Base-by-base conservation (phyloP, 2,113 vertebrate species). In the Macquaria ambigua region DNA sequence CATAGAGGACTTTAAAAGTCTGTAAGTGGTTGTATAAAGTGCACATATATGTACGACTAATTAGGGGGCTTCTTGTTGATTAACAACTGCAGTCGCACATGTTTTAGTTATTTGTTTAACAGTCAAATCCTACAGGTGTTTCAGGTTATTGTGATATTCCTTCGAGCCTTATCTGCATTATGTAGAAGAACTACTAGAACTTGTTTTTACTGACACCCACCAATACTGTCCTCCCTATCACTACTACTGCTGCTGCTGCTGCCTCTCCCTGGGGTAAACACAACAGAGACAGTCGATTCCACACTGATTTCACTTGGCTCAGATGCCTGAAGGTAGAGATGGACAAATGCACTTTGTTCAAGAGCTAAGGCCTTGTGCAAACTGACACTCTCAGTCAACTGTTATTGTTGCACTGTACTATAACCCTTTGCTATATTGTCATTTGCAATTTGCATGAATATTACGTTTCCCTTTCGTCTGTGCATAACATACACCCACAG, bases 221-320 rank as follows among this genome's bases (percentile, higher is more conserved):
- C 23, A 68, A 81, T 66, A n/a, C 56, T 74, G 39, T 77, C 77
- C 70, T 77, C 77, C 56, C 34, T 61, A 79, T 34, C 23, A 41
- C 64, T n/a, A 41, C 34, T 8, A 9, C 74, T 25, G 2, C 71
- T 41, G 31, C 73, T 59, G 43, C 84, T 72, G 64, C 73, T 70
- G 48, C 74, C 37, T 62, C 83, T 86, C 81, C 72, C 85, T 61
- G 62, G 68, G 61, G 85, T 84, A 90, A 92, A 92, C 89, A 90
- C 74, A 91, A 93, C 87, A 91, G 80, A 80, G 74, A 90, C 72
- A 81, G 81, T 61, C 71, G 63, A 91, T 87, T 85, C 77, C 73
- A 76, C 63, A 77, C 77, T 86, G 83, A 90, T 87, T 86, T 83
- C 23, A 56, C 85, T 82, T 75, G 58, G 61, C 78, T 89, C 71